Percentiles rank a stretch among this genome's conserved stretches.
Conservation (phyloP, 2,113 vertebrate species). For the Ptyas mucosa region DNA sequence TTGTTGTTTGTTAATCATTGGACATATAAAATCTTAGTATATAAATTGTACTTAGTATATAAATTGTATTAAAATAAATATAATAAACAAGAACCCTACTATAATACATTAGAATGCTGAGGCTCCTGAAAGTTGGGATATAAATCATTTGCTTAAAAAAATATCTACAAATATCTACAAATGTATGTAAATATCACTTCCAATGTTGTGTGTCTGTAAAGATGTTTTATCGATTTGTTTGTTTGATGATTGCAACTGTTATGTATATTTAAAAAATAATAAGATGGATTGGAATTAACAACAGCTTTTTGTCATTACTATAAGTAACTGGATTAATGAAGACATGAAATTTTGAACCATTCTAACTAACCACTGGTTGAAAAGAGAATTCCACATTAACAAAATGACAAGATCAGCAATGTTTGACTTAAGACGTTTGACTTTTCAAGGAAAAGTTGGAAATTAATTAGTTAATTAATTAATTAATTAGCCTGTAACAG, state of each 20-base stretch:
- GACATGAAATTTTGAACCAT: neutral
- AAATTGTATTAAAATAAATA: neutral
- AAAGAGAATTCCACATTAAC: neutral
- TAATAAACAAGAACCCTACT: neutral
- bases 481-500: neutral
- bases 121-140: neutral
- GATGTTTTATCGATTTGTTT: neutral
- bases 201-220: conserved; percentile 1
- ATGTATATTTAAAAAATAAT: neutral
- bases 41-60: neutral
- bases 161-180: neutral
- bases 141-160: neutral
- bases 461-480: neutral
- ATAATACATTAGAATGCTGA: neutral
- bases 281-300: neutral
- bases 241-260: neutral
- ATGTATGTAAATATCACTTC: neutral
- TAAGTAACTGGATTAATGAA: neutral
- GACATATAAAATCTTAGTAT: neutral
- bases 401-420: neutral
- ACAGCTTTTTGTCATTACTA: neutral
- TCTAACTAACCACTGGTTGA: neutral
- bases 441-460: neutral
- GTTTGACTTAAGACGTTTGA: neutral
- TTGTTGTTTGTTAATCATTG: neutral